A percentile compares a stretch with the other conserved stretches of the same genome.
phyloP scores from a whole-genome alignment of 2,888 invertebrate species.

The Drosophila mulleri region DNA sequence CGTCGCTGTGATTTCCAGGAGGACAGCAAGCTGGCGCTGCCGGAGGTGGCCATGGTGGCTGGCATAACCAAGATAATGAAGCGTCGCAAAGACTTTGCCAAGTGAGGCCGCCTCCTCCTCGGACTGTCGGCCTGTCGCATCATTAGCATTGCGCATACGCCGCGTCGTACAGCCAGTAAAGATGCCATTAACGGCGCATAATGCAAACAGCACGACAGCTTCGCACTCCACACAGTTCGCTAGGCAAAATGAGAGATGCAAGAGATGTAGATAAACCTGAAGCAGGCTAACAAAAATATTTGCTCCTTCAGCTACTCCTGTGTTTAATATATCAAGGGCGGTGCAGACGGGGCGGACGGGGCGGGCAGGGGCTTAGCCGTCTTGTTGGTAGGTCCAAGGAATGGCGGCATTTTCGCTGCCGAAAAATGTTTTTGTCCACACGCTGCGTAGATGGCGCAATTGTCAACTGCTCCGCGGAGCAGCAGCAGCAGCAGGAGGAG shows the following conservation, averaged over 20 bases:
- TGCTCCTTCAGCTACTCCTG: constrained; percentile 38
- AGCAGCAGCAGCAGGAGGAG: constrained; percentile 13
- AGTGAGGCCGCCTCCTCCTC: constrained; percentile 38
- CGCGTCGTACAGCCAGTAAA: constrained; percentile 13
- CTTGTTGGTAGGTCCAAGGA: constrained; percentile 6
- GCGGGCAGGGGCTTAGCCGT: not conserved
- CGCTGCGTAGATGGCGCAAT: constrained; percentile 55
- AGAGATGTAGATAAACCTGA: constrained; percentile 50
- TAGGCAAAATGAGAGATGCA: constrained; percentile 46
- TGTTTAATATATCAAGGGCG: constrained; percentile 38
- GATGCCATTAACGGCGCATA: constrained; percentile 72
- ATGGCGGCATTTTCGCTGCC: constrained; percentile 37
- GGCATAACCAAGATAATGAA: constrained; percentile 84
- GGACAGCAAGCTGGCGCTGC: constrained; percentile 82
- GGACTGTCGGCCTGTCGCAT: not conserved
- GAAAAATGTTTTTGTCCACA: constrained; percentile 79
- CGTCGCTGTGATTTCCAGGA: constrained; percentile 86
- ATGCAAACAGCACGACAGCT: constrained; percentile 62
- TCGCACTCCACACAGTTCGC: constrained; percentile 4
- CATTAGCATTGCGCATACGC: constrained; percentile 53
- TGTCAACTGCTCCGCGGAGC: constrained; percentile 61
- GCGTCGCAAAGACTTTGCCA: constrained; percentile 77
- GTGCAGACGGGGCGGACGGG: not conserved
- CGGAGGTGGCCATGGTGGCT: constrained; percentile 85
- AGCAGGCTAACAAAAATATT: constrained; percentile 63